Conservation (phyloP, 2,888 invertebrate species). For the Cerastis leucographa region DNA sequence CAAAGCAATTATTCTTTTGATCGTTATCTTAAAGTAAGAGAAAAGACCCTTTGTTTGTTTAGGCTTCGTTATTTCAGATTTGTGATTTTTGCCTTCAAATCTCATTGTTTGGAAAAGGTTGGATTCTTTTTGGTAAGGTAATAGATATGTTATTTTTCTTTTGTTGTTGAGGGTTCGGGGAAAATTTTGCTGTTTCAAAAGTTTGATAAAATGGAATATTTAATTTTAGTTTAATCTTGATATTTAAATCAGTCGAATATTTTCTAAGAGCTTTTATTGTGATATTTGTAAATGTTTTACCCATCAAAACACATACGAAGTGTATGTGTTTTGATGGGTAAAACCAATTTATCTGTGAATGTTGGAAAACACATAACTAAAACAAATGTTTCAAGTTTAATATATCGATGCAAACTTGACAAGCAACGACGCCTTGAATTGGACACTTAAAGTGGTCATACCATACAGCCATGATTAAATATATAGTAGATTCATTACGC, state of each 20-base stretch:
- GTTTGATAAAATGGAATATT: conserved; percentile 14
- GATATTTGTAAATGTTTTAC: neutral
- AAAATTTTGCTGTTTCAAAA: conserved; percentile 8
- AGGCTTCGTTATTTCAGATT: conserved; percentile 62
- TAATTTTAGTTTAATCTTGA: conserved; percentile 1
- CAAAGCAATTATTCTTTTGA: conserved; percentile 60
- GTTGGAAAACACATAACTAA: too few relatives aligned
- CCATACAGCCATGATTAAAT: neutral
- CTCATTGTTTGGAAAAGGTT: conserved; percentile 41
- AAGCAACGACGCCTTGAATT: too few relatives aligned
- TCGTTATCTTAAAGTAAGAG: conserved; percentile 53
- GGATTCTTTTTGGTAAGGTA: conserved; percentile 34
- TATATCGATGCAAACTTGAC: too few relatives aligned
- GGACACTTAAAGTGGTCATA: too few relatives aligned
- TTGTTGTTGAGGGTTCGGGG: conserved; percentile 8
- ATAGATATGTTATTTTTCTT: conserved; percentile 39
- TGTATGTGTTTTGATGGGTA: too few relatives aligned
- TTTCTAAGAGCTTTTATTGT: neutral
- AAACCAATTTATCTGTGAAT: too few relatives aligned
- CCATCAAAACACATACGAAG: too few relatives aligned
- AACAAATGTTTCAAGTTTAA: too few relatives aligned
- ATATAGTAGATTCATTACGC: neutral
- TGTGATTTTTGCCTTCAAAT: conserved; percentile 52
- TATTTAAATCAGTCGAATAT: neutral
- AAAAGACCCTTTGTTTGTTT: conserved; percentile 58